Conservation (phyloP, 2,113 vertebrate genomes). For the Rissa tridactyla region DNA sequence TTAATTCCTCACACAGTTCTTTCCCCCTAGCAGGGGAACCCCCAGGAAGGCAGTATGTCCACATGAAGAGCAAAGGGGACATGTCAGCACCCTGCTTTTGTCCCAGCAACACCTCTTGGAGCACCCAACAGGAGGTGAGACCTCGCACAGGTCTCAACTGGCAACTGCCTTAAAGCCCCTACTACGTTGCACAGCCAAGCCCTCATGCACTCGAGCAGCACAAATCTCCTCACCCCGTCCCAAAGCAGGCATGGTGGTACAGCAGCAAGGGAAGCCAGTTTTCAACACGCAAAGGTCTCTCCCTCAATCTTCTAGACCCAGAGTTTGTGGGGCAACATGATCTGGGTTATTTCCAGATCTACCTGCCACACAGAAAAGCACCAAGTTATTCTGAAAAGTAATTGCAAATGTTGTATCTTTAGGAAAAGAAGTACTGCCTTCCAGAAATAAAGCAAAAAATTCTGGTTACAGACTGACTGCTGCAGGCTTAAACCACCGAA, state of each 20-base stretch:
- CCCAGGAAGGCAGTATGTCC: background rate
- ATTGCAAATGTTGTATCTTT: background rate
- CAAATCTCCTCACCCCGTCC: background rate
- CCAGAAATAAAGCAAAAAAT: background rate
- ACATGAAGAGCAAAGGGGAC: background rate
- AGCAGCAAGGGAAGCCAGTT: background rate
- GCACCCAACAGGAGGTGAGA: background rate
- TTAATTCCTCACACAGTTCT: too few relatives aligned
- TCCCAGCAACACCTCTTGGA: background rate
- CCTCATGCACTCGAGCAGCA: background rate
- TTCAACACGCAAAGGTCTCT: background rate
- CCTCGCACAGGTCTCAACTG: background rate
- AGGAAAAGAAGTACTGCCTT: background rate
- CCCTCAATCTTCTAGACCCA: background rate
- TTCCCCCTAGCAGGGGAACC: background rate
- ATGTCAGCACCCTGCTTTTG: background rate
- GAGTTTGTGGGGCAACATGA: background rate
- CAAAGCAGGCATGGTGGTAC: background rate
- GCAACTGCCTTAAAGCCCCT: background rate
- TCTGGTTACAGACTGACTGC: background rate
- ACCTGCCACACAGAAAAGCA: background rate
- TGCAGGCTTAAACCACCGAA: background rate
- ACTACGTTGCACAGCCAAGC: accelerated
- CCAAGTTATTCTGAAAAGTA: background rate
- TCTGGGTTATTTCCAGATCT: accelerated